These are phyloP conservation scores for Cinara cedri DNA, from an alignment of 2,888 invertebrate genomes.

Conservation along the genomic window DNA sequence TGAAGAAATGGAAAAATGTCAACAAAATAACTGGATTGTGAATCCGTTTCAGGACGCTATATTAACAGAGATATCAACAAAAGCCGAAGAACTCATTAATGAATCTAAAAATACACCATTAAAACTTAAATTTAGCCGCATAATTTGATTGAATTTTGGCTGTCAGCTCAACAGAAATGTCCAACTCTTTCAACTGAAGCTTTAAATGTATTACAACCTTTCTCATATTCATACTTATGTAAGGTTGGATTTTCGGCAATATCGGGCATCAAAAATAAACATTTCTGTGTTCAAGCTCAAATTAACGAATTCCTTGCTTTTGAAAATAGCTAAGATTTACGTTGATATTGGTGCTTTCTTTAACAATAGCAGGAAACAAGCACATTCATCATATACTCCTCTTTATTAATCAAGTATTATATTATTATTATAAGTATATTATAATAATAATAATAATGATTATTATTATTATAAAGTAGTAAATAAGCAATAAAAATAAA, in stretches of 20 bases:
- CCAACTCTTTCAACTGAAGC: slow-evolving; percentile 27
- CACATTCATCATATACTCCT: slow-evolving; percentile 18
- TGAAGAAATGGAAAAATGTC: too few relatives aligned
- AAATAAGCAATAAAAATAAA: slow-evolving; percentile 1
- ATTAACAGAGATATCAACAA: too few relatives aligned
- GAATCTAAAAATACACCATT: too few relatives aligned
- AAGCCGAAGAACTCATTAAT: too few relatives aligned
- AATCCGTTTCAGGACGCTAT: too few relatives aligned
- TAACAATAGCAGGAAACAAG: slow-evolving; percentile 13
- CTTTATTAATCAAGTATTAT: slow-evolving; percentile 19
- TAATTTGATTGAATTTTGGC: not conserved
- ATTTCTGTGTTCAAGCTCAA: too few relatives aligned
- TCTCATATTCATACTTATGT: slow-evolving; percentile 10
- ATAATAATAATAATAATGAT: too few relatives aligned
- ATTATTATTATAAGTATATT: slow-evolving; percentile 18
- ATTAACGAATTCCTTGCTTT: too few relatives aligned
- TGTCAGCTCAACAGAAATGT: slow-evolving; percentile 10
- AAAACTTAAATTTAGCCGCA: too few relatives aligned
- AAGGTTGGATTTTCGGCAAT: slow-evolving; percentile 25
- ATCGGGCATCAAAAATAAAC: too few relatives aligned
- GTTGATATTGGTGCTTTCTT: not conserved
- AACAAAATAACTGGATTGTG: too few relatives aligned
- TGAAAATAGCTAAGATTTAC: too few relatives aligned
- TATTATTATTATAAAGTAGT: not conserved
- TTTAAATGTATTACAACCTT: slow-evolving; percentile 31